Evolutionary conservation across 2,113 vertebrate genomes (phyloP).

Genomic region (Tychaedon coryphoeus): DNA sequence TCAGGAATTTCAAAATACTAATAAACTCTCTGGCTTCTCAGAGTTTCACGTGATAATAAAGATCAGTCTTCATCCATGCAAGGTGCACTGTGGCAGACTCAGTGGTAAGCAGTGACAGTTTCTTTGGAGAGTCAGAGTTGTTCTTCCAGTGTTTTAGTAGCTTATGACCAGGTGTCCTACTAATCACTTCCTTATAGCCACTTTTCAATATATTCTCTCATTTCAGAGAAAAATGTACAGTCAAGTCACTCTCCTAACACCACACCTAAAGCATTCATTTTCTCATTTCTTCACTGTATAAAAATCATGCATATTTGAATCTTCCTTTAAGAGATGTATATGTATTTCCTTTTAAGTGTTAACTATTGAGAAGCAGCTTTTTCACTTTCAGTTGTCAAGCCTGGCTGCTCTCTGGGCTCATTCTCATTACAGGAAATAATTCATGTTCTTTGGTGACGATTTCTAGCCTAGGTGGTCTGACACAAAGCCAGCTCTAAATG

Average conservation of each 20-base stretch:
- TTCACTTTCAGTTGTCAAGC: background rate
- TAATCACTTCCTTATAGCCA: background rate
- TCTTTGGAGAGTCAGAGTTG: background rate
- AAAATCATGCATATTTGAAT: background rate
- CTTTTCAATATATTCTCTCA: background rate
- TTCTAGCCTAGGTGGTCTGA: background rate
- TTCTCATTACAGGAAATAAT: background rate
- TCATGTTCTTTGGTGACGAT: background rate
- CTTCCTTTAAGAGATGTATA: background rate
- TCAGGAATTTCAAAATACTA: background rate
- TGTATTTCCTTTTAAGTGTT: background rate
- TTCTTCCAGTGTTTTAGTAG: background rate
- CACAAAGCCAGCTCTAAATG: background rate
- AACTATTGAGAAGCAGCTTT: background rate
- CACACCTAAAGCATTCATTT: background rate
- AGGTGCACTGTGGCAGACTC: background rate
- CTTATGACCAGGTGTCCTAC: background rate
- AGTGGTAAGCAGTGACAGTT: background rate
- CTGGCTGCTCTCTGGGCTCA: background rate
- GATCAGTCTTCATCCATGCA: background rate
- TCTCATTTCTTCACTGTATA: background rate
- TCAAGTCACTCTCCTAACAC: background rate
- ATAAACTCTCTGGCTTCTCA: background rate
- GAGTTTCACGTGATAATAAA: background rate
- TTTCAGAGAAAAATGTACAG: background rate